These are phyloP conservation scores for Hydrozoanthus tunicans DNA, from an alignment of 64 coral and sea anemone genomes.

Conservation along the genomic window DNA sequence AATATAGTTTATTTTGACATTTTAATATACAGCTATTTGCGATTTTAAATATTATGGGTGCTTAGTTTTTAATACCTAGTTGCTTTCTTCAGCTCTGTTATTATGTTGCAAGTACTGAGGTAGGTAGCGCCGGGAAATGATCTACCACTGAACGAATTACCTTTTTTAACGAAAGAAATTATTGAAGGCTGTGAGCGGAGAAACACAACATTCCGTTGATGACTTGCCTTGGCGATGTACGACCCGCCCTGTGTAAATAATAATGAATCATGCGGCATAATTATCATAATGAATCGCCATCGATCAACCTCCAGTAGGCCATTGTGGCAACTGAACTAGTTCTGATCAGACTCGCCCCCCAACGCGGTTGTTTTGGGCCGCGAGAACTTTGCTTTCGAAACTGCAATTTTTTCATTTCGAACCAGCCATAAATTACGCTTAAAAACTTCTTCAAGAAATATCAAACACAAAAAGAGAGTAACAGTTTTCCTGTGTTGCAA, in stretches of 20 bases:
- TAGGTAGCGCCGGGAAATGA: background rate
- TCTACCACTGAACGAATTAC: background rate
- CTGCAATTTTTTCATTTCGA: background rate
- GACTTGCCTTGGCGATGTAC: conserved; percentile 48
- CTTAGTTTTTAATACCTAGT: background rate
- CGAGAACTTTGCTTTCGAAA: background rate
- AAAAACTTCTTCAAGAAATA: no score
- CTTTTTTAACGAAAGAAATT: conserved; percentile 60
- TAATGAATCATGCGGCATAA: conserved; percentile 1
- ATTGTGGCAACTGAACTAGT: conserved; percentile 5
- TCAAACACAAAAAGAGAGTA: no score
- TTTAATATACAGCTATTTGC: background rate
- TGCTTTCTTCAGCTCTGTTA: background rate
- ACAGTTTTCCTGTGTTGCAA: no score
- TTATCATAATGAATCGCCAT: background rate
- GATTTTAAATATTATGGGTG: background rate
- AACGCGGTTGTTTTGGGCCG: background rate
- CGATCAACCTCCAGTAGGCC: background rate
- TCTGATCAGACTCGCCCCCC: background rate
- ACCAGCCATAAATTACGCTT: background rate
- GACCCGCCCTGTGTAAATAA: conserved; percentile 55
- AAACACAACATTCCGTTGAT: conserved; percentile 47
- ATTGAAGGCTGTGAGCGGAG: conserved; percentile 40
- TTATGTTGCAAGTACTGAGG: background rate
- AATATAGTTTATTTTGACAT: background rate